Evolutionary conservation across 2,113 vertebrate species (phyloP), one percentile per base, ranked within the genome.

Genomic region (Datnioides undecimradiatus): DNA sequence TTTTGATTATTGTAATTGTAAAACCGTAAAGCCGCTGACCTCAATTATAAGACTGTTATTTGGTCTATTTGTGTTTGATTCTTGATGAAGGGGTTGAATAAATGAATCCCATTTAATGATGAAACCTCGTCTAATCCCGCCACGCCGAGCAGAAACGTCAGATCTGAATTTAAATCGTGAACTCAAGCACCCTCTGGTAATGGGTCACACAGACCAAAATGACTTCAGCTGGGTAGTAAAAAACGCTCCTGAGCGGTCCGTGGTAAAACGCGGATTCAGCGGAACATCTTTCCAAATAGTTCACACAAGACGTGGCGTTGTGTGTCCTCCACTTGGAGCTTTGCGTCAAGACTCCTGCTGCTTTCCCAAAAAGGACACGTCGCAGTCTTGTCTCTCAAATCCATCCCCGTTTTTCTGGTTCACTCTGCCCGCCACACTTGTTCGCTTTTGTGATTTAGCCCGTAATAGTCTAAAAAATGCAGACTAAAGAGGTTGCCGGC

Each of bases 281-380:
- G 38, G 73, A 58, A 62, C 71, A 66, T n/a, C 62, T 57, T 43
- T 79, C 79, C 74, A 33, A 60, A 77, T n/a, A 25, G 73, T 73
- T 49, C 58, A 14, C 77, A 83, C 66, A 80, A 80, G 86, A 87
- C 74, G 83, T 86, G 87, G 83, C 82, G 83, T 29, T 65, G 79
- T 51, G 73, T 10, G 38, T 76, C 46, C 52, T 19, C 10, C 49
- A 36, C 38, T 21, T 45, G 54, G 49, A 41, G 55, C 51, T 62
- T 29, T 46, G 36, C 59, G 38, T 43, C 38, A 31, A 58, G 65
- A 9, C 43, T 74, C 72, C 27, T 1, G 23, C 21, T 11, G 60
- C 62, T 31, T 55, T 69, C 80, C 79, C 60, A 36, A 79, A 87
- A 91, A 91, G 87, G 79, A 91, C 89, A 92, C 80, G 87, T 89